These are phyloP conservation scores for Illadopsis cleaveri DNA, from an alignment of 2,113 vertebrate species.

Conservation along the genomic window DNA sequence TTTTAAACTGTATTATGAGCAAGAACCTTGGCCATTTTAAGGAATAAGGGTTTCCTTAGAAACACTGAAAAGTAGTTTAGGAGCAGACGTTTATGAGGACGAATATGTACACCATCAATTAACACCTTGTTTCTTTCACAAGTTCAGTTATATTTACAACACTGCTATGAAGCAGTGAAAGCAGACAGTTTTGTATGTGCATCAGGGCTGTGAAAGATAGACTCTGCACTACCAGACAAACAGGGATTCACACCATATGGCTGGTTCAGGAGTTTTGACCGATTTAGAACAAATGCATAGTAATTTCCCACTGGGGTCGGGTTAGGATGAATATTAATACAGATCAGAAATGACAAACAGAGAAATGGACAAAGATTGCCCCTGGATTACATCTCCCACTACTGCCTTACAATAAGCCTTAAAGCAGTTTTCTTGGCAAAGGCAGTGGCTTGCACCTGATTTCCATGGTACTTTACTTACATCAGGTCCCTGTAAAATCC, in stretches of 20 bases:
- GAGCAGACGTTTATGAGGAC: conserved; percentile 42
- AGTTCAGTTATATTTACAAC: conserved; percentile 71
- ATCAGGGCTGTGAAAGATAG: conserved; percentile 40
- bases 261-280: conserved; percentile 57
- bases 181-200: conserved; percentile 38
- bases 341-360: not conserved
- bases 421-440: conserved; percentile 43
- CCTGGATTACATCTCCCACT: not conserved
- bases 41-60: conserved; percentile 64
- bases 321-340: not conserved
- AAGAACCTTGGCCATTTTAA: conserved; percentile 37
- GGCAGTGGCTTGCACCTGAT: conserved; percentile 5
- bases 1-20: conserved; percentile 24
- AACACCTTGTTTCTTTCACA: conserved; percentile 60
- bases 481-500: not conserved
- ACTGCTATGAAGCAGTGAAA: conserved; percentile 48
- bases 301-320: conserved; percentile 29
- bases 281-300: conserved; percentile 56
- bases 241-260: conserved; percentile 52
- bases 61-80: conserved; percentile 32
- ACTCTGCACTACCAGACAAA: conserved; percentile 29
- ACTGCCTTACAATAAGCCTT: not conserved
- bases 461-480: conserved; percentile 9
- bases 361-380: not conserved
- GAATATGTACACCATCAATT: conserved; percentile 18